Evolutionary conservation across 2,888 invertebrate species (phyloP).

Genomic region (Entomobrya multifasciata): DNA sequence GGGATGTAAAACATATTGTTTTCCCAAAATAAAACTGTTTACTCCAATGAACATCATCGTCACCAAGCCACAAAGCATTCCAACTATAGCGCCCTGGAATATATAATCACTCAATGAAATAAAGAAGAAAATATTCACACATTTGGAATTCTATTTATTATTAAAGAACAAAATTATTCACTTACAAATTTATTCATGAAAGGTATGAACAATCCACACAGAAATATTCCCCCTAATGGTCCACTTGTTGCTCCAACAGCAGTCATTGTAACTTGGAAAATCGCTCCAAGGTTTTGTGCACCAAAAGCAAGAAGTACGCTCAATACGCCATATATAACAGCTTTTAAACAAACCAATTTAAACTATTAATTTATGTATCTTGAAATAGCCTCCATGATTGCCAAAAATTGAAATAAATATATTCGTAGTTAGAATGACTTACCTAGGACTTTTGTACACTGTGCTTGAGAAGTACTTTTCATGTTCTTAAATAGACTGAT

Average conservation of each 20-base stretch:
- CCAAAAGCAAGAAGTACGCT: conserved; percentile 73
- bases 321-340: conserved; percentile 74
- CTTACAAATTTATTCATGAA: conserved; percentile 76
- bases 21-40: conserved; percentile 55
- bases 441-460: conserved; percentile 86
- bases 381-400: not conserved
- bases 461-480: conserved; percentile 82
- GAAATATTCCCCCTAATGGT: conserved; percentile 73
- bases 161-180: not conserved
- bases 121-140: not conserved
- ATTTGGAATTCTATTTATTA: too few relatives aligned
- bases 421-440: conserved; percentile 16
- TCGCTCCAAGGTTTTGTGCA: conserved; percentile 74
- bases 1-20: conserved; percentile 50
- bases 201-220: conserved; percentile 77
- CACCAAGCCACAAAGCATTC: conserved; percentile 65
- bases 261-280: conserved; percentile 73
- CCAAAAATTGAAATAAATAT: not conserved
- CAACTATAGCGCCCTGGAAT: conserved; percentile 74
- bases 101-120: too few relatives aligned
- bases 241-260: conserved; percentile 68
- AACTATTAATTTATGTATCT: not conserved
- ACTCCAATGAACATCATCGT: conserved; percentile 68
- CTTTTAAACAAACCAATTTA: conserved; percentile 27
- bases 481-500: conserved; percentile 87